Evolutionary conservation across 2,888 invertebrate species (phyloP), one percentile per base, ranked within the genome.

Genomic region (Chalcis sispes): DNA sequence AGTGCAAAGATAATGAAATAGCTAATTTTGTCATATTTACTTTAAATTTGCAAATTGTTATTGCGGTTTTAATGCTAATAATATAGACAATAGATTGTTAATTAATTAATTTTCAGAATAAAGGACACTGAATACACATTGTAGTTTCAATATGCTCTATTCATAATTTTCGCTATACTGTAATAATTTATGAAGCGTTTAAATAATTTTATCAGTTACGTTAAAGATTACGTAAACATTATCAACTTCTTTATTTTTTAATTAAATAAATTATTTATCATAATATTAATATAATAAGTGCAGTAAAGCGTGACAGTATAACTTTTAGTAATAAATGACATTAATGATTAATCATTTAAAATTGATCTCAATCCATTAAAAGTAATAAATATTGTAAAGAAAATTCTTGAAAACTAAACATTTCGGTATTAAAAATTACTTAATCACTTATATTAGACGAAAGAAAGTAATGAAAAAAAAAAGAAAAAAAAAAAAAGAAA

Each of bases 41-140:
- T n/a, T n/a, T n/a, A n/a, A n/a, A n/a, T n/a, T n/a, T n/a, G n/a
- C n/a, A n/a, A n/a, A n/a, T n/a, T n/a, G n/a, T n/a, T n/a, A n/a
- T n/a, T n/a, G n/a, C n/a, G n/a, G n/a, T n/a, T 32, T 32, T 8
- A 32, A 32, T 32, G 32, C 8, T 32, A 5, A 32, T 32, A 32
- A 32, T 32, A 5, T 8, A 32, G 32, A 32, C n/a, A 13, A 8
- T 13, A 42, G 15, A 46, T 36, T 40, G 25, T 18, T 64, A 50
- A 50, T 65, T 52, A 65, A 65, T 65, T 36, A 32, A 52, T 65
- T 65, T 65, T 18, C 15, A 23, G 23, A 50, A 65, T 20, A 65
- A 36, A 48, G 46, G 46, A 29, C 18, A 8, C 7, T 5, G 20
- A 27, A 64, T 10, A 25, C 7, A 27, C 36, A 36, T 50, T 32